phyloP scores from a whole-genome alignment of 1,140 invertebrate genomes.

The Fragariocoptes setiger region DNA sequence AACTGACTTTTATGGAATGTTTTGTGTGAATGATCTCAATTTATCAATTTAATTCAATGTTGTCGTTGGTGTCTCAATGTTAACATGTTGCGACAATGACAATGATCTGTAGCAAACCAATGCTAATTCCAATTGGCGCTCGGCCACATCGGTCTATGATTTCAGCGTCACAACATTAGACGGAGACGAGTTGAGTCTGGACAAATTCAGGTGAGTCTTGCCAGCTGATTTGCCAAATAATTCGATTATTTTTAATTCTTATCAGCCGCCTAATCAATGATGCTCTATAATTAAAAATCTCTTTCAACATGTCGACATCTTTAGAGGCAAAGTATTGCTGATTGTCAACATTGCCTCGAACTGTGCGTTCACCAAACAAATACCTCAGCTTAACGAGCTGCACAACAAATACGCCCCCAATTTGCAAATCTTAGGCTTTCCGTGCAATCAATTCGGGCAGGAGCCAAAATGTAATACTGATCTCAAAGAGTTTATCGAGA shows the following conservation, averaged over 20 bases:
- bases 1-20: too few relatives aligned
- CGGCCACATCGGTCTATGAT: conserved; percentile 33
- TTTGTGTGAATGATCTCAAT: too few relatives aligned
- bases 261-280: too few relatives aligned
- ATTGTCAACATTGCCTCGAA: conserved; percentile 59
- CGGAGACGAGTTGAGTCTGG: conserved; percentile 32
- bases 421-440: conserved; percentile 49
- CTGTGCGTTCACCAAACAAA: conserved; percentile 42
- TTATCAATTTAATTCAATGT: too few relatives aligned
- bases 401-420: conserved; percentile 30
- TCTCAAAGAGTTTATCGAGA: conserved; percentile 32
- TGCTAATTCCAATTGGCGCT: conserved; percentile 24
- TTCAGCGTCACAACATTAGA: conserved; percentile 37
- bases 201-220: too few relatives aligned
- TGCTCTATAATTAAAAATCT: too few relatives aligned
- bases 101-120: too few relatives aligned
- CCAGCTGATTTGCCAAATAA: too few relatives aligned
- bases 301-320: too few relatives aligned
- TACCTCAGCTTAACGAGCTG: conserved; percentile 34
- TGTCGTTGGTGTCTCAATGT: too few relatives aligned
- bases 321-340: conserved; percentile 25
- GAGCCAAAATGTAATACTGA: conserved; percentile 36
- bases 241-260: too few relatives aligned
- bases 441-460: conserved; percentile 64
- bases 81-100: too few relatives aligned